Evolutionary conservation across 2,113 vertebrate genomes (phyloP).

Genomic region (Phylloscopus whistleri): DNA sequence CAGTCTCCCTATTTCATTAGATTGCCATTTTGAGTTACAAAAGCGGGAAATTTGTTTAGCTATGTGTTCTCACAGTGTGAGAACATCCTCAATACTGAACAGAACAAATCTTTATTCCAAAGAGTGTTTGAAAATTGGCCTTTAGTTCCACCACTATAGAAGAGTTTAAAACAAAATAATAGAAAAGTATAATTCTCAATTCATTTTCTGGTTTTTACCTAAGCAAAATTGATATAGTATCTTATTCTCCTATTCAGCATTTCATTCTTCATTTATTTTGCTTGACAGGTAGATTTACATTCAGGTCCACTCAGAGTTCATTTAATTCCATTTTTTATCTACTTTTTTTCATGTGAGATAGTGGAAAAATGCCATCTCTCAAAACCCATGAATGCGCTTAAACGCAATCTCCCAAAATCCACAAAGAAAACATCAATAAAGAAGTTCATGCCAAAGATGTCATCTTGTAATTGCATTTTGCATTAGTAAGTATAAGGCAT

Average conservation of each 20-base stretch:
- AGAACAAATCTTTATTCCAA: not conserved
- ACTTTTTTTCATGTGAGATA: not conserved
- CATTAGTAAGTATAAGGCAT: not conserved
- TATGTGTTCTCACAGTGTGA: too few relatives aligned
- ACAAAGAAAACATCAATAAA: not conserved
- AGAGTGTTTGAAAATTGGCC: not conserved
- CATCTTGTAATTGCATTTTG: not conserved
- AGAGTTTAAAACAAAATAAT: not conserved
- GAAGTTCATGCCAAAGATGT: not conserved
- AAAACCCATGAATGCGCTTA: not conserved
- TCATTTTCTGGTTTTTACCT: not conserved
- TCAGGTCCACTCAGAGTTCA: not conserved
- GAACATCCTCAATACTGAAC: not conserved
- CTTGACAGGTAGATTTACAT: not conserved
- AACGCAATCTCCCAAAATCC: not conserved
- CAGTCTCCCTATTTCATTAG: not conserved
- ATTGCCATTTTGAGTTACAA: not conserved
- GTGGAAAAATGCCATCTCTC: not conserved
- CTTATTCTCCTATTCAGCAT: not conserved
- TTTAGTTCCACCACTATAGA: not conserved
- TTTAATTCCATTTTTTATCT: not conserved
- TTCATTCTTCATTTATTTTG: not conserved
- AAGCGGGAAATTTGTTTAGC: not conserved
- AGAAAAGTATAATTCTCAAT: not conserved
- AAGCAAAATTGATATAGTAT: not conserved